Conservation (phyloP, 1,140 invertebrate species). For the Eufriesea mexicana region DNA sequence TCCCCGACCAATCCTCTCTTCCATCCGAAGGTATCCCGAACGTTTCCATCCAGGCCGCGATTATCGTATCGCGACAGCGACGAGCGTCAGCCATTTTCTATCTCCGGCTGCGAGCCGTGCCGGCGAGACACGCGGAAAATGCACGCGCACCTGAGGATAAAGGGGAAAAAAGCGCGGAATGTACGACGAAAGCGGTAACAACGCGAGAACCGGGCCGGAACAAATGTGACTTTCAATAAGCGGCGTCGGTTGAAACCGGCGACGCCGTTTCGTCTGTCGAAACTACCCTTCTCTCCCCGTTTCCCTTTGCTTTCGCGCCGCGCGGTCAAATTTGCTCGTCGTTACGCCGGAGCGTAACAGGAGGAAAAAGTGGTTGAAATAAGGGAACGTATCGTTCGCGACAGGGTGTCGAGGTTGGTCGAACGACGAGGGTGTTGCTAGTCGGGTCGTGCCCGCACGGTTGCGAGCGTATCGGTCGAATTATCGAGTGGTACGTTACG, state of each 20-base stretch:
- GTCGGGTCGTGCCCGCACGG: neutral
- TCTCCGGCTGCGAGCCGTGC: neutral
- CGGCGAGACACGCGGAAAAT: conserved; percentile 1
- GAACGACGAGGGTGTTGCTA: no score
- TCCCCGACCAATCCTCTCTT: neutral
- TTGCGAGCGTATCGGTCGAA: conserved; percentile 68
- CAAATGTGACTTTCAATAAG: conserved; percentile 54
- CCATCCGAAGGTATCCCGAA: neutral
- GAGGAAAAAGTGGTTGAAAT: neutral
- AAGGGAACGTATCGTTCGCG: neutral
- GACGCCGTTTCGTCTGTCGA: neutral
- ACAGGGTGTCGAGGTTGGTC: no score
- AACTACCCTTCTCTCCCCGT: neutral
- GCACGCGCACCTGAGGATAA: conserved; percentile 15
- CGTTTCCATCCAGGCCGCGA: neutral
- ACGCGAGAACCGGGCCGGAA: conserved; percentile 43
- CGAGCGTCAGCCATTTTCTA: neutral
- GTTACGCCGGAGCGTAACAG: no score
- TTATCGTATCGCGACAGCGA: neutral
- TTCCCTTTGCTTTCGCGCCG: neutral
- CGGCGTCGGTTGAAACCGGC: conserved; percentile 19
- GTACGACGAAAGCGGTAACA: conserved; percentile 28
- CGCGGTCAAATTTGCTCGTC: conserved; percentile 5
- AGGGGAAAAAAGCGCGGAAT: conserved; percentile 17
- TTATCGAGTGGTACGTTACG: conserved; percentile 72